phyloP scores from a whole-genome alignment of 2,797 vertebrate species.

The Graptemys geographica region DNA sequence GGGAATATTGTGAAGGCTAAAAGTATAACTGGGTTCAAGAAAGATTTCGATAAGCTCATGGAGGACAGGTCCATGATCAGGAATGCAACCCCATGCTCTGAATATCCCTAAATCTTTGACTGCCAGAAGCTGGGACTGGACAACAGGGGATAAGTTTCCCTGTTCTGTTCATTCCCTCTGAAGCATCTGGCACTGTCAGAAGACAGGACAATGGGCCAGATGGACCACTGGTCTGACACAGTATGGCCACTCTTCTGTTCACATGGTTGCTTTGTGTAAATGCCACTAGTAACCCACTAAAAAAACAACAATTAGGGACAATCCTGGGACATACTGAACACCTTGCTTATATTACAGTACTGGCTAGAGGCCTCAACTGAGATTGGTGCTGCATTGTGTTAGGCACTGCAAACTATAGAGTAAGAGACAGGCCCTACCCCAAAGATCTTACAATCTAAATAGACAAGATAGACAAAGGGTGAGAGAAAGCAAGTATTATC shows the following conservation, averaged over 20 bases:
- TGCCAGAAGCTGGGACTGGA: neutral
- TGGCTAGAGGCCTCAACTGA: neutral
- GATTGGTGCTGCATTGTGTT: fast-evolving
- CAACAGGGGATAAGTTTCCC: neutral
- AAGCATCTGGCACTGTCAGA: neutral
- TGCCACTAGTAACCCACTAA: neutral
- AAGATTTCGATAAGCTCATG: neutral
- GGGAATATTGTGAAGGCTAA: neutral
- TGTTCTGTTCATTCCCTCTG: neutral
- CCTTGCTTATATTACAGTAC: neutral
- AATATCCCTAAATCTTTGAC: neutral
- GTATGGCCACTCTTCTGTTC: neutral
- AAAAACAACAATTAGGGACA: neutral
- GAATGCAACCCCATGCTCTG: neutral
- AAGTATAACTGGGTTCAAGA: neutral
- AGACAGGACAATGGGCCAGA: neutral
- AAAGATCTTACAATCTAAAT: neutral
- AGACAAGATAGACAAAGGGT: fast-evolving
- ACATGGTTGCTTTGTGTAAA: neutral
- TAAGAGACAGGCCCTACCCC: fast-evolving
- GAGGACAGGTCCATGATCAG: neutral
- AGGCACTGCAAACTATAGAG: neutral
- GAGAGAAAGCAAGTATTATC: fast-evolving
- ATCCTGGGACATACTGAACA: neutral
- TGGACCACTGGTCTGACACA: neutral